Base-by-base conservation (phyloP, 2,888 invertebrate species). In the Lucinisca nassula region DNA sequence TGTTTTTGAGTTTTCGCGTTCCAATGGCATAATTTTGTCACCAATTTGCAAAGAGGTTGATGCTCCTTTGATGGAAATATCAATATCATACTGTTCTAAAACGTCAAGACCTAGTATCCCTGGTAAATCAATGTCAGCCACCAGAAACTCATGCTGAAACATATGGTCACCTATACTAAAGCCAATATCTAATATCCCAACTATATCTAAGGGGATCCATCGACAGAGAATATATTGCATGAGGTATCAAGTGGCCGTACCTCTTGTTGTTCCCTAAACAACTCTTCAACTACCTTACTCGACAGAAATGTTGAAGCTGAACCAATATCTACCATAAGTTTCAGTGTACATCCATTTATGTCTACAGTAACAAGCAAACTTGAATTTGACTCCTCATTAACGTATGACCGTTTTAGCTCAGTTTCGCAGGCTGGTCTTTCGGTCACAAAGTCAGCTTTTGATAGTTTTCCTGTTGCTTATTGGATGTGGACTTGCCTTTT, bases 41-140 rank as follows among this genome's bases (percentile, higher is more conserved):
- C 51, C 75, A 27, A 51, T 75, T 21, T 37, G 27, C 24, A 75
- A 49, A 32, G 6, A 30, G 2, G 32, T 51, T 2, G 4, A 21
- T 38, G 27, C 21, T 24, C 24, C 35, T 24, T 51, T 51, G 12
- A 55, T n/a, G 3, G n/a, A n/a, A n/a, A n/a, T n/a, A n/a, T n/a
- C 17, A 27, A 77, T 61, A 37, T 61, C 58, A 55, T 58, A 61
- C 77, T 37, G 77, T n/a, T 51, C 30, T 38, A 77, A 17, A 40
- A 77, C 55, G 37, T 77, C 77, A 32, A 51, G 30, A 17, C 77
- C 77, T 38, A 55, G 21, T 24, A 77, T 77, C 3, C 77, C 77
- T n/a, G 51, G 35, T 17, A 77, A n/a, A 61, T 77, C 55, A 27
- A 77, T 75, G 24, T n/a, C n/a, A n/a, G n/a, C n/a, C 21, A 72